phyloP scores from a whole-genome alignment of 2,797 vertebrate species.

The Bovichtus diacanthus region DNA sequence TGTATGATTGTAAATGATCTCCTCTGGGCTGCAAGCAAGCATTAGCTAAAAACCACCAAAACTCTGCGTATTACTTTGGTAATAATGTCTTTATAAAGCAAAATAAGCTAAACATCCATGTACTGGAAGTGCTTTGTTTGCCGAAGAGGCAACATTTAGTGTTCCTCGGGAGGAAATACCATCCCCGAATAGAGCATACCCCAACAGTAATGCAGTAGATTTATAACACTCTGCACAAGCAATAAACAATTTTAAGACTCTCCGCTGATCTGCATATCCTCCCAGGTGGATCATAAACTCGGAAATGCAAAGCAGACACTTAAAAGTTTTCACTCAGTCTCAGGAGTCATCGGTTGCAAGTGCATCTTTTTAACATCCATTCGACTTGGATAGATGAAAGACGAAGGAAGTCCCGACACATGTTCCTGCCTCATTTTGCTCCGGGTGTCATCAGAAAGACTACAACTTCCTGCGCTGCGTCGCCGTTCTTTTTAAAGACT shows the following conservation, averaged over 20 bases:
- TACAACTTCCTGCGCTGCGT: background rate
- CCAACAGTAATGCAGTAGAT: constrained; percentile 32
- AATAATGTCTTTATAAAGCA: constrained; percentile 19
- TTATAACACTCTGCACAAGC: constrained; percentile 49
- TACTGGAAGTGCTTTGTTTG: constrained; percentile 12
- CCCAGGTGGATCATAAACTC: constrained; percentile 48
- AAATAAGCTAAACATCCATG: constrained; percentile 20
- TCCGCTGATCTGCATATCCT: constrained; percentile 41
- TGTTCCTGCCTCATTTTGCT: constrained; percentile 1
- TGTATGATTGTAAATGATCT: constrained; percentile 9
- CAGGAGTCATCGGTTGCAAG: constrained; percentile 33
- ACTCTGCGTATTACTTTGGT: constrained; percentile 3
- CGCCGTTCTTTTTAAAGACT: constrained; percentile 15
- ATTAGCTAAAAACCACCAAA: constrained; percentile 11
- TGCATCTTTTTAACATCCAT: constrained; percentile 16
- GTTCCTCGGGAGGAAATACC: constrained; percentile 36
- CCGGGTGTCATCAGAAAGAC: background rate
- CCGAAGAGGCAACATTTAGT: constrained; percentile 22
- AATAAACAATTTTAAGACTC: constrained; percentile 49
- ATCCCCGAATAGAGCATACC: constrained; percentile 7
- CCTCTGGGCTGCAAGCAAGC: constrained; percentile 21
- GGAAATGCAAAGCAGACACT: constrained; percentile 58
- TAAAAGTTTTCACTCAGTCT: constrained; percentile 31
- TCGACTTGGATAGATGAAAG: background rate
- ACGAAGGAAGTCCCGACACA: background rate